Base-by-base conservation (phyloP, 2,888 invertebrate species). In the Laothoe populi region DNA sequence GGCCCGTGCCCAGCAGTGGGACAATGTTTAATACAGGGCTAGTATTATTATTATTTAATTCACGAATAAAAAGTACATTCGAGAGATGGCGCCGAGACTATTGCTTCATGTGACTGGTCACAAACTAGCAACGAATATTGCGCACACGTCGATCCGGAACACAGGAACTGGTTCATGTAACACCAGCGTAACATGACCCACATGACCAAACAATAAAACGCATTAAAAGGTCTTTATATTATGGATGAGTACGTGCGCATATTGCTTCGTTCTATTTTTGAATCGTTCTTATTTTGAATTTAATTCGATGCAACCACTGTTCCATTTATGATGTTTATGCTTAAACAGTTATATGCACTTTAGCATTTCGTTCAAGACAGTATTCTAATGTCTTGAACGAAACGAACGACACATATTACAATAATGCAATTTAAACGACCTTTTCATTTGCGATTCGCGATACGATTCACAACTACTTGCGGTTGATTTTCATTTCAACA, bases 131-230 rank as follows among this genome's bases (percentile, higher is more conserved):
- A 71, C 71, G 70, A 53, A 53, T 35, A 16, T 70, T 78, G 82
- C 82, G 78, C 82, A 79, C 75, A 75, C 82, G 77, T 66, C 82
- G 82, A 81, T 78, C 83, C 79, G 84, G 82, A 85, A 83, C 80
- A 69, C 77, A 81, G 78, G 78, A 81, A 78, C 74, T 78, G 70
- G 74, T 78, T 75, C 72, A 62, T 71, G 74, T 71, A 70, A 66
- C 60, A 69, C 84, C 84, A 81, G 57, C 62, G 26, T 73, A 76
- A 64, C 26, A 19, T 53, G 53, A 31, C 53, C 45, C 45, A 59
- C 45, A 45, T 26, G 45, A 45, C 23, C 40, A 57, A 42, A 24
- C 62, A 13, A 19, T 49, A 31, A 62, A 61, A 45, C 61, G 24
- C 53, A 65, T 16, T 11, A 16, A 35, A 57, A 63, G 69, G 63